Base-by-base conservation (phyloP, 2,797 vertebrate genomes). In the Oophaga sylvatica region DNA sequence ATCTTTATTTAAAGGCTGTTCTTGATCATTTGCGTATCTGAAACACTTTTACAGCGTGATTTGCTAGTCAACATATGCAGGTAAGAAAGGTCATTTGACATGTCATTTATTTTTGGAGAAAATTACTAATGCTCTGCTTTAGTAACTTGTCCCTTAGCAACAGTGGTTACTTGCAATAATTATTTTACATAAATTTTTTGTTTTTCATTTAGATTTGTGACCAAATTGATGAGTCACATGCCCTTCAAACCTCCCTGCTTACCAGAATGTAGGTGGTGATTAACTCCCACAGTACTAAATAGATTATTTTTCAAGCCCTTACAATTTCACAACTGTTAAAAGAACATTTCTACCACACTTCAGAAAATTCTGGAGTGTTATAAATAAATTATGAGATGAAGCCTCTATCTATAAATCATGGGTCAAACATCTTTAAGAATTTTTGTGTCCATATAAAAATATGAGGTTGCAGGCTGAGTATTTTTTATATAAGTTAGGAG, bases 121-220 rank as follows among this genome's bases (percentile, higher is more conserved):
- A 76, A 83, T 83, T 53, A 83, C 67, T 56, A 83, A 83, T 59
- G 22, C 31, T 83, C 20, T 26, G 45, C 63, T 82, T 68, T 63
- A 81, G 16, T 83, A n/a, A n/a, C n/a, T 17, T 83, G 81, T 41
- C 20, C 48, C 67, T 71, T 70, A 71, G 81, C 63, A 83, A 83
- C 81, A 83, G n/a, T 26, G 29, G 16, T 48, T 83, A 26, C 75
- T 77, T 8, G 22, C 22, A 8, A 53, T 53, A 13, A 7, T 59
- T 9, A 78, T 11, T 26, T 22, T 45, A 22, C 7, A 20, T 9
- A 17, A 19, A 15, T 71, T 70, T 3, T 20, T 68, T 68, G 0
- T 31, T 68, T 70, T 35, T 19, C 26, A 68, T 31, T 31, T 67
- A 3, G 26, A 41, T 71, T 71, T 70, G 67, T 31, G 68, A 71